Conservation (phyloP, 2,888 invertebrate species). For the Andrena trimmerana region DNA sequence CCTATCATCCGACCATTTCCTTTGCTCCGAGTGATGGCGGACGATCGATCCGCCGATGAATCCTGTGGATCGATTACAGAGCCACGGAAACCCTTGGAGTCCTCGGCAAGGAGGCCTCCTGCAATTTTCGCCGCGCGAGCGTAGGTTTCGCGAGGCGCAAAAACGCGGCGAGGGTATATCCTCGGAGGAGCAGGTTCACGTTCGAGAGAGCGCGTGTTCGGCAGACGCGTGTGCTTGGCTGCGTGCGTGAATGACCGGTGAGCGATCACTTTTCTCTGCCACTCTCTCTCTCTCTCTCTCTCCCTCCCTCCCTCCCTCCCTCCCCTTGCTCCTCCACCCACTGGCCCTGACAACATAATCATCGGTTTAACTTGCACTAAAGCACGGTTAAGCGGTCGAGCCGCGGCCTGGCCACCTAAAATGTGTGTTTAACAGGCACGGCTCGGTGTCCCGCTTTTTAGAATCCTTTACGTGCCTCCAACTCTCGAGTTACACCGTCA, state of each 20-base stretch:
- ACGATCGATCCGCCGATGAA: not conserved
- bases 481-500: constrained; percentile 58
- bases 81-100: constrained; percentile 8
- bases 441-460: constrained; percentile 41
- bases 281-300: not conserved
- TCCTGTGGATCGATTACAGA: constrained; percentile 25
- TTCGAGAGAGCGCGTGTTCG: constrained; percentile 6
- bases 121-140: constrained; percentile 41
- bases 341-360: constrained; percentile 84
- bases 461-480: constrained; percentile 33
- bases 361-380: constrained; percentile 83
- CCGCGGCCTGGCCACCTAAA: constrained; percentile 82
- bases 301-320: constrained; percentile 78
- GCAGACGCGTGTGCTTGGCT: not conserved
- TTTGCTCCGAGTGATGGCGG: not conserved
- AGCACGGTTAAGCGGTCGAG: constrained; percentile 82
- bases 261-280: constrained; percentile 82
- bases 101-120: not conserved
- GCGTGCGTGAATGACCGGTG: constrained; percentile 76
- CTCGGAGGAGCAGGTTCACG: constrained; percentile 7
- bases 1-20: constrained; percentile 42
- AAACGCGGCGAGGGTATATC: constrained; percentile 38
- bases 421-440: constrained; percentile 80
- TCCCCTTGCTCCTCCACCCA: constrained; percentile 31
- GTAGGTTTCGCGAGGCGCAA: constrained; percentile 48